phyloP scores from a whole-genome alignment of 2,888 invertebrate genomes.

The Mechanitis mazaeus region DNA sequence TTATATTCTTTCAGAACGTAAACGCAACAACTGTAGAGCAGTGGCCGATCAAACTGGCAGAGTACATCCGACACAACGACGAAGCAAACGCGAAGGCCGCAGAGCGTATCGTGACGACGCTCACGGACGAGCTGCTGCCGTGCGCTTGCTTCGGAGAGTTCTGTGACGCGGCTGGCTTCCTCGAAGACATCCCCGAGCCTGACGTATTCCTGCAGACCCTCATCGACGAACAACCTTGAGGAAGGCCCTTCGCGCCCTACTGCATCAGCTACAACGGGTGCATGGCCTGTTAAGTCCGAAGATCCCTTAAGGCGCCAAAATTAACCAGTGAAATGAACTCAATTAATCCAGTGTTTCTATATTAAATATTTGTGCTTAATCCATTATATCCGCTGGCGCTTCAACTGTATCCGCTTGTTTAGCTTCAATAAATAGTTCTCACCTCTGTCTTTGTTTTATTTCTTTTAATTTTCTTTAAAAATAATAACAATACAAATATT shows the following conservation, averaged over 20 bases:
- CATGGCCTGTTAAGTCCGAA: constrained; percentile 41
- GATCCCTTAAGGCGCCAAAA: constrained; percentile 10
- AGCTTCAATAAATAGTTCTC: constrained; percentile 38
- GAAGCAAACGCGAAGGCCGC: constrained; percentile 92
- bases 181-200: constrained; percentile 81
- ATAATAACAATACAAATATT: neutral
- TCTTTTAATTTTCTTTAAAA: neutral
- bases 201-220: constrained; percentile 62
- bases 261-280: constrained; percentile 55
- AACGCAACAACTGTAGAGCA: constrained; percentile 84
- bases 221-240: constrained; percentile 61
- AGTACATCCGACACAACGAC: constrained; percentile 96
- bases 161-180: constrained; percentile 92
- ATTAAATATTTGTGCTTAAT: constrained; percentile 31
- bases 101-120: constrained; percentile 86
- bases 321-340: constrained; percentile 17
- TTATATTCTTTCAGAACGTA: constrained; percentile 75
- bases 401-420: constrained; percentile 33
- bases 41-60: constrained; percentile 93
- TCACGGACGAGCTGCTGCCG: constrained; percentile 92
- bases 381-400: constrained; percentile 22
- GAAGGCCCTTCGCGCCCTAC: constrained; percentile 41
- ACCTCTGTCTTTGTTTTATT: constrained; percentile 34
- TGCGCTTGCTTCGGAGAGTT: constrained; percentile 94
- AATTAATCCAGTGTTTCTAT: constrained; percentile 24